Evolutionary conservation across 1,140 invertebrate species (phyloP).

Genomic region (Stratiolaelaps scimitus): DNA sequence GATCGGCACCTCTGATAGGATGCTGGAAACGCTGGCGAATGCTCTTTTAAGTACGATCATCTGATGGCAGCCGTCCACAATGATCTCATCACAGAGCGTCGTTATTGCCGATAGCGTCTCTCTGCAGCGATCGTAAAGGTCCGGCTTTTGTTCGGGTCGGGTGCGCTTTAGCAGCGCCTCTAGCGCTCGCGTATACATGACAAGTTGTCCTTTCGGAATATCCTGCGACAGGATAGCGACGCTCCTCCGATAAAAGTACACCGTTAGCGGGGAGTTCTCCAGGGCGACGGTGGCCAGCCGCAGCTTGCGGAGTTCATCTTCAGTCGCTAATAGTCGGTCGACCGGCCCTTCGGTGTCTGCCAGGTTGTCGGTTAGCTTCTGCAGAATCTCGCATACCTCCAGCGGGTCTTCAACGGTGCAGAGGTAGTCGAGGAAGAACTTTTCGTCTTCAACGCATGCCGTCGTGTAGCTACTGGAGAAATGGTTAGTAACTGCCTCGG

Average conservation of each 20-base stretch:
- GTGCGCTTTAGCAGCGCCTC: background rate
- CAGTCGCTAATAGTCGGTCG: background rate
- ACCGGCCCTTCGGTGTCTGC: slow-evolving; percentile 11
- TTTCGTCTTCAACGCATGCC: slow-evolving; percentile 1
- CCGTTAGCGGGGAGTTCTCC: slow-evolving; percentile 1
- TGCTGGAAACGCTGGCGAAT: background rate
- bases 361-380: slow-evolving; percentile 26
- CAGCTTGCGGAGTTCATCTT: slow-evolving; percentile 2
- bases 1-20: background rate
- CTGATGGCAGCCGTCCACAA: background rate
- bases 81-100: background rate
- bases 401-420: slow-evolving; percentile 11
- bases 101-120: background rate
- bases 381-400: slow-evolving; percentile 17
- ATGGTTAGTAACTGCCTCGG: background rate
- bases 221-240: background rate
- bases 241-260: background rate
- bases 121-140: background rate
- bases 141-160: background rate
- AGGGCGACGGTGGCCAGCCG: slow-evolving; percentile 12
- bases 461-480: background rate
- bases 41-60: background rate
- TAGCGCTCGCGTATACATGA: slow-evolving; percentile 5
- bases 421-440: slow-evolving; percentile 25
- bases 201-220: background rate